Percentiles rank a stretch among this genome's conserved stretches.
phyloP scores from a whole-genome alignment of 2,113 vertebrate species.

The Ictidomys tridecemlineatus region DNA sequence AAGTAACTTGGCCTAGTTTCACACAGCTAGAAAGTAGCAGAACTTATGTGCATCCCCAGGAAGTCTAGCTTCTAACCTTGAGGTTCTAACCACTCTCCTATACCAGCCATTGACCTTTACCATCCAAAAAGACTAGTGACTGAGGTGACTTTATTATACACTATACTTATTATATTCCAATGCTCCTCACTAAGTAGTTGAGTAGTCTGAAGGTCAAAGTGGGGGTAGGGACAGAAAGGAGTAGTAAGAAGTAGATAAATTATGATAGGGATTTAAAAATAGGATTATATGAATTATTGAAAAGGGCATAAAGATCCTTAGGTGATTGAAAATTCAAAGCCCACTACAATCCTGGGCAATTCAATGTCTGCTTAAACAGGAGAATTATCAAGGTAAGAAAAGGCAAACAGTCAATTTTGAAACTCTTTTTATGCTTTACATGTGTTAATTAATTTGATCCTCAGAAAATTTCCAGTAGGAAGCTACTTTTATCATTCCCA shows the following conservation, averaged over 20 bases:
- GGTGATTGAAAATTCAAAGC: slow-evolving; percentile 49
- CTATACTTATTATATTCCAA: neutral
- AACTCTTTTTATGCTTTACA: slow-evolving; percentile 29
- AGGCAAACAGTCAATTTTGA: neutral
- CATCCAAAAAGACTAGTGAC: neutral
- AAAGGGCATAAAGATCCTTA: neutral
- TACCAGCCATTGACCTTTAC: neutral
- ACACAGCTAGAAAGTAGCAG: neutral
- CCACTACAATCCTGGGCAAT: neutral
- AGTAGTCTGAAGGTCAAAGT: neutral
- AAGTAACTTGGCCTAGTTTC: neutral
- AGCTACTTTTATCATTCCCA: neutral
- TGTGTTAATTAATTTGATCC: slow-evolving; percentile 36
- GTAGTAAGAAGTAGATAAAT: neutral
- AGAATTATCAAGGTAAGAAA: slow-evolving; percentile 21
- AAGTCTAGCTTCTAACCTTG: slow-evolving; percentile 2
- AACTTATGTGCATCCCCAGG: neutral
- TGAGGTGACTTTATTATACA: neutral
- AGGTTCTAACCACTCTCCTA: neutral
- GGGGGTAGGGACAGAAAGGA: neutral
- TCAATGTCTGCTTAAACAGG: neutral
- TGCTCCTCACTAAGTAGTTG: neutral
- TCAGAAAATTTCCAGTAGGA: slow-evolving; percentile 5
- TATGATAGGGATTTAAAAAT: neutral
- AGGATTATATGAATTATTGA: neutral